A percentile compares a stretch with the other conserved stretches of the same genome.
phyloP scores from a whole-genome alignment of 2,797 vertebrate species.

The Falco concolor region DNA sequence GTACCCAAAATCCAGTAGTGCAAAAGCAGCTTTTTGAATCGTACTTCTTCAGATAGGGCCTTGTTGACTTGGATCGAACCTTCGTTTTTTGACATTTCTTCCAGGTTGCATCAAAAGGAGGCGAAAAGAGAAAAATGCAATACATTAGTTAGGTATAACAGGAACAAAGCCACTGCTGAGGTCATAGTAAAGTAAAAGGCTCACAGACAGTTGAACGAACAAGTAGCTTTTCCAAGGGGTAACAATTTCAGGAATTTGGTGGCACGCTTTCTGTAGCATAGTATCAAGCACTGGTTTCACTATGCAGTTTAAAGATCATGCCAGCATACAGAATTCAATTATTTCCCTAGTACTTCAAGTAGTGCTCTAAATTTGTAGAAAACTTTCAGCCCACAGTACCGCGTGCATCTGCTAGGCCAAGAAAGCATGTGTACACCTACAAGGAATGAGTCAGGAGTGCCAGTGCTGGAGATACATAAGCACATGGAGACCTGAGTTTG shows the following conservation, averaged over 20 bases:
- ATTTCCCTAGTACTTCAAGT: background rate
- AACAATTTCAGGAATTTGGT: background rate
- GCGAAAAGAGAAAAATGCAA: conserved; percentile 67
- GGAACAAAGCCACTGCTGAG: background rate
- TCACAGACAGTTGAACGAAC: conserved; percentile 55
- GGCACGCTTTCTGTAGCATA: background rate
- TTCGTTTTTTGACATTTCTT: conserved; percentile 99
- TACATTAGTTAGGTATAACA: conserved; percentile 68
- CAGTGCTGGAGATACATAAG: background rate
- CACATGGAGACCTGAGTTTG: background rate
- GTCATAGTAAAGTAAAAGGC: conserved; percentile 63
- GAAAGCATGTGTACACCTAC: background rate
- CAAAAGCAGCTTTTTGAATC: conserved; percentile 59
- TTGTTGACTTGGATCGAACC: conserved; percentile 90
- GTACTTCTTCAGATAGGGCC: conserved; percentile 85
- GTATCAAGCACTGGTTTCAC: background rate
- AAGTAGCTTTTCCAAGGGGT: background rate
- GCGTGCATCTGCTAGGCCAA: background rate
- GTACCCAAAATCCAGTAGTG: conserved; percentile 76
- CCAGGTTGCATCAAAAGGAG: conserved; percentile 66
- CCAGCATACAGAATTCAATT: background rate
- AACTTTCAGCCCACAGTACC: background rate
- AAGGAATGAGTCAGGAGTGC: background rate
- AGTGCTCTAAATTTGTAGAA: background rate
- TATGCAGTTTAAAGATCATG: background rate